Evolutionary conservation across 2,113 vertebrate species (phyloP).

Genomic region (Semicossyphus pulcher): DNA sequence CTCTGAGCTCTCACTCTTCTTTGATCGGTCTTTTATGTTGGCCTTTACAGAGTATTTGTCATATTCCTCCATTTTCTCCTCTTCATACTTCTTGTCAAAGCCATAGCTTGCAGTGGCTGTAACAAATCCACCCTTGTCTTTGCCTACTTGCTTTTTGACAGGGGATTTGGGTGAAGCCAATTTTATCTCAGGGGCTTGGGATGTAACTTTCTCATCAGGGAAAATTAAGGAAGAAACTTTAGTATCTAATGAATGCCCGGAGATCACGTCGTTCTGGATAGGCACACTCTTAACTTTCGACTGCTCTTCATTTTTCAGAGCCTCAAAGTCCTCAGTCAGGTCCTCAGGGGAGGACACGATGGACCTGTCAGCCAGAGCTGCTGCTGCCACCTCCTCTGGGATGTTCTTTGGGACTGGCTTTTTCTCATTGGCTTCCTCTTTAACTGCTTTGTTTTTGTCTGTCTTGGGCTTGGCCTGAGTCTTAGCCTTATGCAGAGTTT

Average conservation of each 20-base stretch:
- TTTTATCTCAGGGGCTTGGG: slow-evolving; percentile 72
- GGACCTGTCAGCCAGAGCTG: slow-evolving; percentile 84
- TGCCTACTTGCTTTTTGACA: slow-evolving; percentile 59
- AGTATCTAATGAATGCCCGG: slow-evolving; percentile 60
- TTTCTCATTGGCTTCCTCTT: slow-evolving; percentile 84
- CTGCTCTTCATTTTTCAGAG: slow-evolving; percentile 88
- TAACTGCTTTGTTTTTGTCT: slow-evolving; percentile 88
- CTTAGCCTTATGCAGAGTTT: slow-evolving; percentile 95
- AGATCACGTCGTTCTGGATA: slow-evolving; percentile 45
- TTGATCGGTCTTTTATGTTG: slow-evolving; percentile 76
- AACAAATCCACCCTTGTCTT: slow-evolving; percentile 46
- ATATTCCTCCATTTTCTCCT: slow-evolving; percentile 80
- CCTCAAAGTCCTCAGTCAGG: slow-evolving; percentile 96
- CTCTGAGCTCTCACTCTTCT: slow-evolving; percentile 86
- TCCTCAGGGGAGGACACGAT: slow-evolving; percentile 95
- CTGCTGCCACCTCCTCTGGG: slow-evolving; percentile 71
- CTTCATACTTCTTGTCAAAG: slow-evolving; percentile 81
- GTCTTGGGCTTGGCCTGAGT: slow-evolving; percentile 88
- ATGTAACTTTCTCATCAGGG: slow-evolving; percentile 75
- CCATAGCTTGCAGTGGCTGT: slow-evolving; percentile 57
- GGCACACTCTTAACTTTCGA: slow-evolving; percentile 61
- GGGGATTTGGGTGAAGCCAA: slow-evolving; percentile 59
- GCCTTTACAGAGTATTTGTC: slow-evolving; percentile 65
- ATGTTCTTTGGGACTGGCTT: slow-evolving; percentile 78
- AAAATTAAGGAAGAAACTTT: slow-evolving; percentile 62